phyloP scores from a whole-genome alignment of 2,888 invertebrate species.

The Scotopteryx bipunctaria region DNA sequence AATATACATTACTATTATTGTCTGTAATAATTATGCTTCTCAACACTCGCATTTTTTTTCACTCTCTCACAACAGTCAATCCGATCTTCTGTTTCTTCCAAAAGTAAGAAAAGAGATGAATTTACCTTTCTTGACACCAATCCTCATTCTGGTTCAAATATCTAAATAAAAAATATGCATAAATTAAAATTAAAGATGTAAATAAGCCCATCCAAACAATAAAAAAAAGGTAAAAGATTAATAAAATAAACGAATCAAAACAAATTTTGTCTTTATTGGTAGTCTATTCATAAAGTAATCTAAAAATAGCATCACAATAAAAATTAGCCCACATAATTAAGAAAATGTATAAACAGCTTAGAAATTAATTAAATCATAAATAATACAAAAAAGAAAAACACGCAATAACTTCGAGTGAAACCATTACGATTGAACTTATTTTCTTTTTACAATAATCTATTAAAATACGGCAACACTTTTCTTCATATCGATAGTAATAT shows the following conservation, averaged over 20 bases:
- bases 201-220: constrained; percentile 7
- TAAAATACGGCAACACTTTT: constrained; percentile 27
- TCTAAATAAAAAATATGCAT: not conserved
- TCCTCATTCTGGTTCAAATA: constrained; percentile 2
- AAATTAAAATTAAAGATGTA: not conserved
- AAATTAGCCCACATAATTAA: constrained; percentile 59
- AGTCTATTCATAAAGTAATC: constrained; percentile 74
- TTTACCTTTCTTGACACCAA: not conserved
- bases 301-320: constrained; percentile 79
- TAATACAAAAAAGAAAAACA: constrained; percentile 36
- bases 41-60: constrained; percentile 30
- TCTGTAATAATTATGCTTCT: constrained; percentile 46
- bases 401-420: constrained; percentile 34
- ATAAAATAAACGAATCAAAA: constrained; percentile 66
- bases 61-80: constrained; percentile 12
- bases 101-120: constrained; percentile 29
- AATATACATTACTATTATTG: constrained; percentile 52
- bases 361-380: constrained; percentile 27
- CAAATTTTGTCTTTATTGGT: constrained; percentile 76
- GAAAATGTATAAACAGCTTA: constrained; percentile 58
- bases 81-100: constrained; percentile 25
- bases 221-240: constrained; percentile 42
- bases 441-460: not conserved
- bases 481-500: constrained; percentile 14
- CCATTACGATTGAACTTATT: constrained; percentile 17